Conservation (phyloP, 1,140 invertebrate genomes). For the Pogonognathellus flavescens region DNA sequence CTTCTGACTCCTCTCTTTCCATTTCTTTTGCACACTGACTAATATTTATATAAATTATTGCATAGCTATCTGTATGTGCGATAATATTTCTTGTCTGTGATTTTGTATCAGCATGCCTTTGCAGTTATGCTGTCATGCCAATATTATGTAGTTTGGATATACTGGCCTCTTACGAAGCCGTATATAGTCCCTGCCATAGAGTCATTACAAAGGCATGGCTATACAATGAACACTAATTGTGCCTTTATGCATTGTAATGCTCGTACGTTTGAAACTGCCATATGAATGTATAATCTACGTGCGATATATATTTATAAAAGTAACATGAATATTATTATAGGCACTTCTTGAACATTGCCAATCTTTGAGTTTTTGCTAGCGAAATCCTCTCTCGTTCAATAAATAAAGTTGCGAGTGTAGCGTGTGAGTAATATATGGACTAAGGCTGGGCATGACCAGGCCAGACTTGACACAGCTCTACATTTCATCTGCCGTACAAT, state of each 20-base stretch:
- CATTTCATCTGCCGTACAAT: neutral
- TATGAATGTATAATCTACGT: no score
- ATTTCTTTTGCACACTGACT: neutral
- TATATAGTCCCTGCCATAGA: no score
- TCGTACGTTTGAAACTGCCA: no score
- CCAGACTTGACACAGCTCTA: neutral
- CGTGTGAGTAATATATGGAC: conserved; percentile 30
- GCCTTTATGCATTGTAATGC: no score
- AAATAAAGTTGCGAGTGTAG: conserved; percentile 19
- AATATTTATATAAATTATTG: conserved; percentile 28
- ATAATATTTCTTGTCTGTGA: neutral
- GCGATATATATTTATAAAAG: no score
- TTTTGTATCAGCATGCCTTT: neutral
- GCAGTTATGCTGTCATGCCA: conserved; percentile 1
- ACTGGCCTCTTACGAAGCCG: no score
- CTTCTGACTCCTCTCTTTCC: conserved; percentile 1
- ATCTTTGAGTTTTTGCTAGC: conserved; percentile 9
- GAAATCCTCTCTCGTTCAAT: conserved; percentile 5
- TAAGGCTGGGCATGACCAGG: conserved; percentile 7
- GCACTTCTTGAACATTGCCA: neutral
- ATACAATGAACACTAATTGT: no score
- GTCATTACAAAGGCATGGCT: no score
- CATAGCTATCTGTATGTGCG: neutral
- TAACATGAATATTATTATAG: neutral
- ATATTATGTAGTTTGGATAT: neutral